Percentiles rank a stretch among this genome's conserved stretches.
Conservation (phyloP, 1,140 invertebrate genomes). For the Leptinotarsa undecemlineata region DNA sequence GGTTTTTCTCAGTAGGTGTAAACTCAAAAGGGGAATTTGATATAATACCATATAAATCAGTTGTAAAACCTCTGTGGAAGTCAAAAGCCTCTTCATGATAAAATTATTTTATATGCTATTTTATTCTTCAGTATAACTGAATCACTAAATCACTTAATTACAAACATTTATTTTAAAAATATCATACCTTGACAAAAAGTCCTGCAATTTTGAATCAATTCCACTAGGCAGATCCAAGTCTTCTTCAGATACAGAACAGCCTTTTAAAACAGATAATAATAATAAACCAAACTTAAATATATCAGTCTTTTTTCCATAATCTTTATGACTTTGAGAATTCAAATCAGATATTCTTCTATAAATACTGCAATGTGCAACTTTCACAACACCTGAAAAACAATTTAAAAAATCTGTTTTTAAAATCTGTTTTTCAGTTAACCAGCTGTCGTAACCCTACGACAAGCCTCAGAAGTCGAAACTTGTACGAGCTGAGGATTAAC, state of each 20-base stretch:
- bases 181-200: constrained; percentile 69
- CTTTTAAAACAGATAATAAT: constrained; percentile 62
- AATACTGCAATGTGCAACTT: constrained; percentile 73
- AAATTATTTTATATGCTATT: no score
- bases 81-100: no score
- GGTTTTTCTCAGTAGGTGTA: no score
- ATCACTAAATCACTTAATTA: neutral
- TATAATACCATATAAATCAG: neutral
- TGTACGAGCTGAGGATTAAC: no score
- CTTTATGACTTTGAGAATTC: constrained; percentile 55
- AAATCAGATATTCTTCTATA: constrained; percentile 67
- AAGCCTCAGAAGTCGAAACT: no score
- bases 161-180: constrained; percentile 9
- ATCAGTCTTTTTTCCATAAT: constrained; percentile 73
- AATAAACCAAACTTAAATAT: constrained; percentile 70
- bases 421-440: no score
- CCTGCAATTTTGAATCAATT: constrained; percentile 65
- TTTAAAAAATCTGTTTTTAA: neutral
- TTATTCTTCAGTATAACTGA: no score
- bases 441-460: no score
- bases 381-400: constrained; percentile 55
- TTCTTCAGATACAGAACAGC: constrained; percentile 55
- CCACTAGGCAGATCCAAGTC: constrained; percentile 59
- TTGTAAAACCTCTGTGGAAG: no score
- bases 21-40: no score